Evolutionary conservation across 2,797 vertebrate species (phyloP).

Genomic region (Danio tinwini): DNA sequence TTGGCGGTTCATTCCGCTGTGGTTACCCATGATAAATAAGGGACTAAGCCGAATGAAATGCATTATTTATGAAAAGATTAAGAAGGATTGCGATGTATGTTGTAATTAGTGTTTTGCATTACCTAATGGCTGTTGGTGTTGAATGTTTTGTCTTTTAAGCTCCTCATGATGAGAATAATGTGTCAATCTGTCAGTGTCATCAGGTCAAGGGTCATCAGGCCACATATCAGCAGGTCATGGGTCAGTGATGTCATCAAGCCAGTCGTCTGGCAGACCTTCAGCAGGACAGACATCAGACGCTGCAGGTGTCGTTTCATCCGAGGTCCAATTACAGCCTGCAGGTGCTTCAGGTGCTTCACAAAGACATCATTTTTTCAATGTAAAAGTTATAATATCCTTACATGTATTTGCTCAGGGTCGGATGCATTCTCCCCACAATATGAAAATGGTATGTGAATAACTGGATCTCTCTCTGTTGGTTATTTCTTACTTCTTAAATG

Average conservation of each 20-base stretch:
- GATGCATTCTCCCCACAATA: conserved; percentile 41
- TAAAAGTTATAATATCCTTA: neutral
- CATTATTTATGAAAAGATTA: too few species aligned
- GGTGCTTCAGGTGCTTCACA: conserved; percentile 41
- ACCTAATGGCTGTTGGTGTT: too few species aligned
- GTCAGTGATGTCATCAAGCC: conserved; percentile 26
- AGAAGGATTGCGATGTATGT: too few species aligned
- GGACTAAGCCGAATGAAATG: too few species aligned
- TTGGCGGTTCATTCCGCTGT: too few species aligned
- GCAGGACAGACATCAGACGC: conserved; percentile 41
- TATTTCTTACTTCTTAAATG: neutral
- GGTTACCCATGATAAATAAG: too few species aligned
- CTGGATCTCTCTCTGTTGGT: neutral
- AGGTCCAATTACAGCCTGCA: conserved; percentile 48
- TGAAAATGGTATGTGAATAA: conserved; percentile 51
- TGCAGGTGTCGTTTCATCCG: conserved; percentile 45
- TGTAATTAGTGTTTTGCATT: too few species aligned
- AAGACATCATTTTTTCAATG: neutral
- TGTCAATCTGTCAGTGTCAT: conserved; percentile 43
- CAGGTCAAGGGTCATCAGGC: conserved; percentile 52
- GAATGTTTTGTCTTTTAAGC: neutral
- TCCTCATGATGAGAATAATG: neutral
- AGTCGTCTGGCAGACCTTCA: conserved; percentile 26
- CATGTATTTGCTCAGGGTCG: conserved; percentile 32
- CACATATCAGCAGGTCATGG: conserved; percentile 40